phyloP scores from a whole-genome alignment of 1,140 invertebrate species.

The Trigoniulus corallinus region DNA sequence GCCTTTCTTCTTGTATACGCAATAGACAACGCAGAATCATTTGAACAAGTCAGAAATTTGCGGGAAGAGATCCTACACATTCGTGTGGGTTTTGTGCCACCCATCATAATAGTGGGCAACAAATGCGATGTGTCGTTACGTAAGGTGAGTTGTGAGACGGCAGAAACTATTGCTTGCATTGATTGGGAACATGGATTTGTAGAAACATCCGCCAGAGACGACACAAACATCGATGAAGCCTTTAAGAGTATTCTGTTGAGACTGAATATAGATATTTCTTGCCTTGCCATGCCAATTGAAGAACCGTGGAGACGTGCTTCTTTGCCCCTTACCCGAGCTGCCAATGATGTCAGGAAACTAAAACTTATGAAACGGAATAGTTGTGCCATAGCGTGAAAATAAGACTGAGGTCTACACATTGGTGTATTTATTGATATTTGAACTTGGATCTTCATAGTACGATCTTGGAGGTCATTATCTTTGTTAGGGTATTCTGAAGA shows the following conservation, averaged over 20 bases:
- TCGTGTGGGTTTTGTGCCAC: slow-evolving; percentile 33
- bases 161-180: slow-evolving; percentile 61
- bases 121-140: slow-evolving; percentile 52
- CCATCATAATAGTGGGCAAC: slow-evolving; percentile 79
- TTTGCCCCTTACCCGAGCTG: too few species aligned
- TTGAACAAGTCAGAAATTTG: slow-evolving; percentile 51
- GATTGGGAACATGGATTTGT: slow-evolving; percentile 86
- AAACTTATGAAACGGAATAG: too few species aligned
- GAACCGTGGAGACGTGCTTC: too few species aligned
- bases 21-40: slow-evolving; percentile 59
- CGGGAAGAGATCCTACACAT: slow-evolving; percentile 59
- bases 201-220: slow-evolving; percentile 70
- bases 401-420: too few species aligned
- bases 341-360: too few species aligned
- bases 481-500: too few species aligned
- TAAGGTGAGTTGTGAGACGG: slow-evolving; percentile 35
- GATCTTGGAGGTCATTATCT: too few species aligned
- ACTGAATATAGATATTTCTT: slow-evolving; percentile 77
- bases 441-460: too few species aligned
- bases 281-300: too few species aligned
- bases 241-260: slow-evolving; percentile 66
- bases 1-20: slow-evolving; percentile 82
- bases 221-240: slow-evolving; percentile 46
- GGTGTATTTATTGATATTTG: too few species aligned
- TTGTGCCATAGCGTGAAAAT: too few species aligned